Base-by-base conservation (phyloP, 2,113 vertebrate species). In the Balaeniceps rex region DNA sequence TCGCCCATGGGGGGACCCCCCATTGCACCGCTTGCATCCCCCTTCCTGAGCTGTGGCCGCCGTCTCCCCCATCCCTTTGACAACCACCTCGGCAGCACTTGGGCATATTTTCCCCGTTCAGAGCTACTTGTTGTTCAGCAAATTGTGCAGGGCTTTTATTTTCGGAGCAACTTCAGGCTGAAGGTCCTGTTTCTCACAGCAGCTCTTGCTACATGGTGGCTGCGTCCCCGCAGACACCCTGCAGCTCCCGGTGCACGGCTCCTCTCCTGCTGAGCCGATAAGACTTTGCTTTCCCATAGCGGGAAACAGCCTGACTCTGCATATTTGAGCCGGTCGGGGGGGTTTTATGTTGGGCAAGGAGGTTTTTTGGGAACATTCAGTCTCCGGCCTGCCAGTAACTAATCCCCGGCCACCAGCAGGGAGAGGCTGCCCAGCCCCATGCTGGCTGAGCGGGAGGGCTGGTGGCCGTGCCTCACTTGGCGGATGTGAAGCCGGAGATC, bases 321-420 rank as follows among this genome's bases (percentile, higher is more conserved):
- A 93, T 54, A 85, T 94, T 74, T 83, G 88, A 89, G 74, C 55
- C 2, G 9, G 34, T 80, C 2, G 2, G 52, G 46, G 79, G 52
- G 14, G 61, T 9, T 36, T 88, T 91, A 47, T 63, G 65, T 82
- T 55, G 51, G 78, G 81, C 78, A 93, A 91, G 70, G 51, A 19
- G 19, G 61, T 81, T 76, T 78, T 93, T 70, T 38, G 63, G 74
- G 94, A 97, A 94, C 91, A 85, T 87, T 85, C 54, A 91, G 89
- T 94, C 87, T 96, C 86, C 5, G 18, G 42, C 26, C 83, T 90
- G 79, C 46, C 3, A 1, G 84, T 87, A 95, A 80, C 54, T 90
- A 77, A 95, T 88, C 78, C 58, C 40, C 2, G 0, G 40, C 16
- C 2, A 19, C 33, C 6, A 1, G 49, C 5, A 3, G 47, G 91